Evolutionary conservation across 2,797 vertebrate genomes (phyloP).

Genomic region (Lycodopsis pacificus): DNA sequence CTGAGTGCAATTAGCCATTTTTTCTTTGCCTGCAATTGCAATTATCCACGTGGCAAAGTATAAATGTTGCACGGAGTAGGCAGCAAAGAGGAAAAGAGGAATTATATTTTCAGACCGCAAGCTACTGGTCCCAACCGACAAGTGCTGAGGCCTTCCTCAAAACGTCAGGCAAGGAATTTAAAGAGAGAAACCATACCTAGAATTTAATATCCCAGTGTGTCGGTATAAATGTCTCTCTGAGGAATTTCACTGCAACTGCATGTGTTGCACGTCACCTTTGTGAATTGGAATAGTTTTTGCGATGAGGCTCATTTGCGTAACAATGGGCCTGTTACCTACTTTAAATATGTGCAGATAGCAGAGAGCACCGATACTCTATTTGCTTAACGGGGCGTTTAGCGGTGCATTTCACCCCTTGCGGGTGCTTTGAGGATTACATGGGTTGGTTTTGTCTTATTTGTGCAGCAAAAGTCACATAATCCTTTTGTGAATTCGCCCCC

Average conservation of each 20-base stretch:
- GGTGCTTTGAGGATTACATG: not conserved
- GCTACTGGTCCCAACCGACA: not conserved
- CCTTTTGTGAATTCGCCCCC: not conserved
- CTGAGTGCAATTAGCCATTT: not conserved
- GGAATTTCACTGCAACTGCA: not conserved
- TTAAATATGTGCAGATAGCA: not conserved
- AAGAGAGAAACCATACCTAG: not conserved
- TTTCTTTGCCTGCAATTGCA: not conserved
- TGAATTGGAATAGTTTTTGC: not conserved
- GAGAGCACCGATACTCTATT: not conserved
- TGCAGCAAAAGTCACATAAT: not conserved
- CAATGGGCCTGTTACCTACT: not conserved
- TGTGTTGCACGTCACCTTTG: not conserved
- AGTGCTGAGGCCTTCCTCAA: not conserved
- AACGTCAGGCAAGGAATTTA: not conserved
- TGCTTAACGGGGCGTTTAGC: not conserved
- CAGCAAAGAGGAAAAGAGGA: not conserved
- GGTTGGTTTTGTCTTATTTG: not conserved
- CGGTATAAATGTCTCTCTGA: not conserved
- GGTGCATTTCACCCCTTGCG: not conserved
- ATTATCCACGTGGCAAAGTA: not conserved
- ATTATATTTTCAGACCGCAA: not conserved
- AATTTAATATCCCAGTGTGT: not conserved
- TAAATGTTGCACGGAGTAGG: not conserved
- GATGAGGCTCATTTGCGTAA: not conserved